These are phyloP conservation scores for Drosophila crucigera DNA, from an alignment of 2,888 invertebrate genomes.

Conservation along the genomic window DNA sequence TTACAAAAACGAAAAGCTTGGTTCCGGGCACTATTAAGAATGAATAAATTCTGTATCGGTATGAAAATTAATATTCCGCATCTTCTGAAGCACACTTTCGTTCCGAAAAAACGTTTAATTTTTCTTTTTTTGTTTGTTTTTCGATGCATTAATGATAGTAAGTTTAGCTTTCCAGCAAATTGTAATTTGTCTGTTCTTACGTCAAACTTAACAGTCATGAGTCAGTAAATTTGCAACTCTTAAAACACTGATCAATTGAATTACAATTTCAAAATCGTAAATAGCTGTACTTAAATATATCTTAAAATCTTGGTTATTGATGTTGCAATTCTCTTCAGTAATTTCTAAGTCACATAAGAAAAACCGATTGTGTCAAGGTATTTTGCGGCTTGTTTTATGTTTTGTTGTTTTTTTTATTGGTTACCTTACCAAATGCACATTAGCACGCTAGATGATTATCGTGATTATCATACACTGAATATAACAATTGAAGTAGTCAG, in stretches of 20 bases:
- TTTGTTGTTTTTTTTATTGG: conserved; percentile 25
- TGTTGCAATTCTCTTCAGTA: conserved; percentile 38
- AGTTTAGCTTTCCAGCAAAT: not conserved
- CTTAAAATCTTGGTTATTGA: conserved; percentile 29
- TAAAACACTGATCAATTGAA: conserved; percentile 3
- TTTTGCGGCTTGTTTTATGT: conserved; percentile 32
- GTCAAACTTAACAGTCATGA: conserved; percentile 14
- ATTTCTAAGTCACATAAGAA: conserved; percentile 29
- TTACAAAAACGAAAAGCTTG: not conserved
- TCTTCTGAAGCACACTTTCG: not conserved
- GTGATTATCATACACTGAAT: conserved; percentile 43
- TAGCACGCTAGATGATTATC: conserved; percentile 57
- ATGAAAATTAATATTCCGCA: not conserved
- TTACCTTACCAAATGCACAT: conserved; percentile 39
- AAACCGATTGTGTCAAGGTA: conserved; percentile 66
- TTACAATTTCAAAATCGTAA: conserved; percentile 49
- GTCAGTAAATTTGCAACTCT: conserved; percentile 5
- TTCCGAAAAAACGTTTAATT: not conserved
- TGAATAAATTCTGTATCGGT: not conserved
- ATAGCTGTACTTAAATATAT: conserved; percentile 29
- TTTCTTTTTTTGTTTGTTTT: not conserved
- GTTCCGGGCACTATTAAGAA: not conserved
- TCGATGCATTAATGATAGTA: not conserved
- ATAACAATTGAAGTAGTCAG: conserved; percentile 43
- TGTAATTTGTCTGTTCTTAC: conserved; percentile 19